Evolutionary conservation across 2,113 vertebrate species (phyloP).

Genomic region (Ivindomyrus marchei): DNA sequence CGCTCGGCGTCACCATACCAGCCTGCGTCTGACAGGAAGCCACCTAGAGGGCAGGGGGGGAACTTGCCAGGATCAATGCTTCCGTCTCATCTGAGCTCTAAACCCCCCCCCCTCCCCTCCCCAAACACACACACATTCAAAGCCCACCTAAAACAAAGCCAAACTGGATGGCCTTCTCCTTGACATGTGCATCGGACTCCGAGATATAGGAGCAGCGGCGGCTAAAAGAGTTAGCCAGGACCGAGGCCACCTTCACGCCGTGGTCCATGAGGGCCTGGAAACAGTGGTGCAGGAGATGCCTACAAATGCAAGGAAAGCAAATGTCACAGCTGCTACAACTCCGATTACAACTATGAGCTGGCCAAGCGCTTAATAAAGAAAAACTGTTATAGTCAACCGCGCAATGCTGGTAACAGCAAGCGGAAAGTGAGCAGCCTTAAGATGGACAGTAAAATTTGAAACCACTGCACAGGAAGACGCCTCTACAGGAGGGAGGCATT

Average conservation of each 20-base stretch:
- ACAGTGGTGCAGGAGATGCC: constrained; percentile 96
- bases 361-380: background rate
- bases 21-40: constrained; percentile 93
- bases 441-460: background rate
- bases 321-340: background rate
- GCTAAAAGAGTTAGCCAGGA: constrained; percentile 94
- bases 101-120: background rate
- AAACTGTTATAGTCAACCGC: background rate
- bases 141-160: constrained; percentile 88
- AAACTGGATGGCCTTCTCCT: constrained; percentile 97
- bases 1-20: constrained; percentile 98
- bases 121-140: background rate
- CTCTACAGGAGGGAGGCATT: background rate
- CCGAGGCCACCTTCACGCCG: constrained; percentile 94
- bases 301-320: constrained; percentile 44
- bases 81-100: background rate
- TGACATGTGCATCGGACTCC: constrained; percentile 87
- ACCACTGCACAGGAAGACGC: background rate
- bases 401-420: background rate
- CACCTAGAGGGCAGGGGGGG: constrained; percentile 59
- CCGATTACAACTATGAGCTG: background rate
- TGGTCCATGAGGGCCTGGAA: constrained; percentile 99
- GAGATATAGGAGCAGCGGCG: constrained; percentile 94
- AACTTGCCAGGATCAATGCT: background rate
- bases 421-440: background rate